These are phyloP conservation scores for Sebastes iracundus DNA, from an alignment of 2,797 vertebrate species.

Conservation along the genomic window DNA sequence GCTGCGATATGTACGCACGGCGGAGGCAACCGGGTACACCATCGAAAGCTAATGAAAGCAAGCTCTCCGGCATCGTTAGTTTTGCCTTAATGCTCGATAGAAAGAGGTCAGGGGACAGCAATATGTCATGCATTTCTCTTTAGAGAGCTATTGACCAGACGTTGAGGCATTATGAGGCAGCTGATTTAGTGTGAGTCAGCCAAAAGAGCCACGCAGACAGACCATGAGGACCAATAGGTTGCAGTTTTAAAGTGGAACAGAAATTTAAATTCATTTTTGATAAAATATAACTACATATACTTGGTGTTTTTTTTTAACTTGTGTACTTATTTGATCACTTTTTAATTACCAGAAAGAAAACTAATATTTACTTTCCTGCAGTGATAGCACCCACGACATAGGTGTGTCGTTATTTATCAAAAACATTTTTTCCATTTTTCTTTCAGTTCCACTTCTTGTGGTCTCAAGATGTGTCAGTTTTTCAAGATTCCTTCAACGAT, in stretches of 20 bases:
- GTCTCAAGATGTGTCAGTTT: background rate
- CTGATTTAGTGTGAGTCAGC: constrained; percentile 9
- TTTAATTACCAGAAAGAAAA: background rate
- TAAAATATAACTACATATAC: background rate
- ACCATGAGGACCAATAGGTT: background rate
- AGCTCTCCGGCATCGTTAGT: constrained; percentile 11
- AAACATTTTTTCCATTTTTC: background rate
- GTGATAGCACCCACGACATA: too few species aligned
- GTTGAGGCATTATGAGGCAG: constrained; percentile 3
- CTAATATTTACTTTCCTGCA: background rate
- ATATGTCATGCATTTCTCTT: constrained; percentile 13
- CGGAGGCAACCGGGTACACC: background rate
- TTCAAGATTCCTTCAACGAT: background rate
- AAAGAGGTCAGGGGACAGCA: constrained; percentile 25
- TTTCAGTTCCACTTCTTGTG: background rate
- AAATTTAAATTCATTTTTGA: background rate
- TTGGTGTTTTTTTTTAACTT: background rate
- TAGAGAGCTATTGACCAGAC: constrained; percentile 8
- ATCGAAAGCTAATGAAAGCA: constrained; percentile 34
- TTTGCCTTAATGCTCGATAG: constrained; percentile 45
- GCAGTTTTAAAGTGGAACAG: background rate
- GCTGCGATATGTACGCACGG: constrained; percentile 24
- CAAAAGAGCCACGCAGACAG: background rate
- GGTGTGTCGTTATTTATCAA: too few species aligned
- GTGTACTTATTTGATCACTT: background rate